These are phyloP conservation scores for Pissodes strobi DNA, from an alignment of 1,140 invertebrate genomes.

Conservation along the genomic window DNA sequence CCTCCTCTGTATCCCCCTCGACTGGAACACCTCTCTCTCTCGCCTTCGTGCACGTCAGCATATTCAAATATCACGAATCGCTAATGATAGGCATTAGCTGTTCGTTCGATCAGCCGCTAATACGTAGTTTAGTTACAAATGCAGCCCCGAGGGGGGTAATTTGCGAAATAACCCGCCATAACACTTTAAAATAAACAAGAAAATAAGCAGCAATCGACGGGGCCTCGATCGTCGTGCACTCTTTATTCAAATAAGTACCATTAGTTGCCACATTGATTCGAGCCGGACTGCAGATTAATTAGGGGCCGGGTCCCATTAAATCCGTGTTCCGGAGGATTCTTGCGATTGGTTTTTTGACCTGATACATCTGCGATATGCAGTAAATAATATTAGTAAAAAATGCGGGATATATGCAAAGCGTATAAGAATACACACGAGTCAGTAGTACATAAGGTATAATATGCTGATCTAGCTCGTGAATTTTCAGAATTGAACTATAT, in stretches of 20 bases:
- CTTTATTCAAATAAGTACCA: conserved; percentile 53
- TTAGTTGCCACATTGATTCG: conserved; percentile 13
- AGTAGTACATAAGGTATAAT: too few relatives aligned
- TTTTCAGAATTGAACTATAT: too few relatives aligned
- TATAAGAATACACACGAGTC: too few relatives aligned
- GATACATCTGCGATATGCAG: too few relatives aligned
- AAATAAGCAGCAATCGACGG: conserved; percentile 48
- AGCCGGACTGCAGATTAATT: background rate
- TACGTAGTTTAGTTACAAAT: conserved; percentile 57
- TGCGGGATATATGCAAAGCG: too few relatives aligned
- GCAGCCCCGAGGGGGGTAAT: conserved; percentile 54
- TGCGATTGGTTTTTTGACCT: too few relatives aligned
- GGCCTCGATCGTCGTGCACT: conserved; percentile 52
- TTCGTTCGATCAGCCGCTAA: conserved; percentile 55
- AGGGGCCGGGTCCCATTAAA: background rate
- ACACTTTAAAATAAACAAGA: conserved; percentile 57
- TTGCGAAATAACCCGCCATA: conserved; percentile 56
- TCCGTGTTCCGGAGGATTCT: background rate
- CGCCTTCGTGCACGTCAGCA: conserved; percentile 50
- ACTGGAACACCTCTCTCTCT: conserved; percentile 3
- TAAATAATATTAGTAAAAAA: too few relatives aligned
- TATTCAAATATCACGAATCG: conserved; percentile 57
- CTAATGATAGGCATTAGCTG: conserved; percentile 56
- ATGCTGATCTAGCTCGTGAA: too few relatives aligned
- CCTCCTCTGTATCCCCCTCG: background rate